phyloP scores from a whole-genome alignment of 2,113 vertebrate species.

The Halcyon senegalensis region DNA sequence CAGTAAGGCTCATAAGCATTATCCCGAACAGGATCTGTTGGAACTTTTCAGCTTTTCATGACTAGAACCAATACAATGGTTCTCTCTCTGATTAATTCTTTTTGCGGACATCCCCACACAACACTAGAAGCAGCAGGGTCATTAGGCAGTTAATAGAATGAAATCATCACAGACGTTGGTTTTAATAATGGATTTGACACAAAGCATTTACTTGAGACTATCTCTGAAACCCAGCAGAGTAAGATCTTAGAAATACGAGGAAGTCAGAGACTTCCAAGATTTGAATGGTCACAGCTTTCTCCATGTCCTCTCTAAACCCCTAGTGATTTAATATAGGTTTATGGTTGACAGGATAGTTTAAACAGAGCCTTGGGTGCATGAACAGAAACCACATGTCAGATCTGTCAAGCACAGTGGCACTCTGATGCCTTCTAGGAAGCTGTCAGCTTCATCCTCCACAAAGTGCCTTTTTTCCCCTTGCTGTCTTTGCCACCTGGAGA shows the following conservation, averaged over 20 bases:
- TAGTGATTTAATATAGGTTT: neutral
- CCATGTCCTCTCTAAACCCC: neutral
- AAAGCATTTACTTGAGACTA: neutral
- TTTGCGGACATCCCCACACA: neutral
- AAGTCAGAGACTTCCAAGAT: neutral
- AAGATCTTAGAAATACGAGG: neutral
- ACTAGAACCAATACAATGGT: neutral
- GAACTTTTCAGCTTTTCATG: neutral
- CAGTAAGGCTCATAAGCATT: neutral
- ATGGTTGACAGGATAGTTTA: neutral
- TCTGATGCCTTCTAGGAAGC: neutral
- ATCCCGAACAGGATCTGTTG: neutral
- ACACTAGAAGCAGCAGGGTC: neutral
- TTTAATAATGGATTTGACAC: neutral
- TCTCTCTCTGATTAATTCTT: neutral
- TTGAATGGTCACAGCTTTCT: neutral
- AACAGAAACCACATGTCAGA: neutral
- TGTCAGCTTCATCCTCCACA: neutral
- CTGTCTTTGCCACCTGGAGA: neutral
- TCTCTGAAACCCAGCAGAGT: neutral
- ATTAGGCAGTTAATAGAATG: neutral
- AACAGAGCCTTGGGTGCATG: neutral
- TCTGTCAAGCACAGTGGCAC: neutral
- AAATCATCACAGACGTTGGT: neutral
- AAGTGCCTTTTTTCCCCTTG: neutral